Evolutionary conservation across 2,888 invertebrate genomes (phyloP), one percentile per base, ranked within the genome.

Genomic region (Drosophila birchii): DNA sequence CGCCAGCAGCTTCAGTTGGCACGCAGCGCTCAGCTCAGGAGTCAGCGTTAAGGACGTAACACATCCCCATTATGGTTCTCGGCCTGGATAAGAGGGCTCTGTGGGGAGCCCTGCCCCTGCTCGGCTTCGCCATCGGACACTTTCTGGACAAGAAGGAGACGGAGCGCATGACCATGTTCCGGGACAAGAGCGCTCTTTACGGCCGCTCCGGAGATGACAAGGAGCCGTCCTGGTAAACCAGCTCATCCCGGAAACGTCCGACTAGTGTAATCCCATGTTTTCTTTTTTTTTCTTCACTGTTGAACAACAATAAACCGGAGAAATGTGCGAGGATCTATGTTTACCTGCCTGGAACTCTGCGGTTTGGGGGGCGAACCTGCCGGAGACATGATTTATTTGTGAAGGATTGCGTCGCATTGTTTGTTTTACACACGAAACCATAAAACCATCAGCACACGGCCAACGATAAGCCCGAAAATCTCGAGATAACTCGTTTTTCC

Each of bases 181-280:
- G 97, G 70, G 97, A 97, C 90, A 97, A 96, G 91, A 97, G 97
- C 87, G 94, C 95, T 55, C 92, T 97, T 43, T 97, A 95, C 90
- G 96, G 96, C 26, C 94, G 95, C 67, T 92, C 90, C 44, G 93
- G 95, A 76, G 96, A 95, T 9, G 95, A 95, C 71, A 90, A 93
- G 80, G 47, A 43, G 26, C 97, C 97, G 64, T 94, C 96, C 14
- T 97, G 97, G 97, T 92, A 85, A 83, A 66, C 34, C 38, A 7
- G 41, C 32, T 34, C 78, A 74, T 62, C 38, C 14, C 5, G 32
- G 43, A 20, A 20, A 34, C 18, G 26, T 32, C 32, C 29, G 36
- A 39, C 49, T 53, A 59, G 38, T 39, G 43, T 61, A 60, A 59
- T 58, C 53, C 39, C 34, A 61, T 57, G 54, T 58, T 57, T 29